Percentiles rank a stretch among this genome's conserved stretches.
These are phyloP conservation scores for Cactoblastis cactorum DNA, from an alignment of 2,888 invertebrate genomes.

Conservation along the genomic window DNA sequence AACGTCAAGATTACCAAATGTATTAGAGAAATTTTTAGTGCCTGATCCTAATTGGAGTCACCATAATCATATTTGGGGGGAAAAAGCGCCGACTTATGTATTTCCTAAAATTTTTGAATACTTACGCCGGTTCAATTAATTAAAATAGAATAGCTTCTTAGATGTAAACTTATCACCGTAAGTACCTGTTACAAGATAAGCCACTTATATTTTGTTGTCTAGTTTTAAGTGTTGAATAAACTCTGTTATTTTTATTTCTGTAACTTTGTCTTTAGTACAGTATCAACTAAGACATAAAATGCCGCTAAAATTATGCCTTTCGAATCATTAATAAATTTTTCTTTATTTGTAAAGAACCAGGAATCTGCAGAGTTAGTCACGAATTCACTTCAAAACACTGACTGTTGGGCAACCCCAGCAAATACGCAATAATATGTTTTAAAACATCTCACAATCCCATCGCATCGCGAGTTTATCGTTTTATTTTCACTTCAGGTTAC, in stretches of 20 bases:
- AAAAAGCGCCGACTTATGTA: conserved; percentile 41
- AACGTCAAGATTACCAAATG: conserved; percentile 74
- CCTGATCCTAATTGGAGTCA: conserved; percentile 72
- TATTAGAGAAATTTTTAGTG: conserved; percentile 79
- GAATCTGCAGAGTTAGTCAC: conserved; percentile 4
- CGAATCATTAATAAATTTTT: background rate
- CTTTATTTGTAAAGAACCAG: background rate
- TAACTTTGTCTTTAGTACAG: too few relatives aligned
- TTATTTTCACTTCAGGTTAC: background rate
- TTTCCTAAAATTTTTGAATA: conserved; percentile 49
- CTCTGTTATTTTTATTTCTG: too few relatives aligned
- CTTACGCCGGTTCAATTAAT: conserved; percentile 34
- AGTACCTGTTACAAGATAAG: background rate
- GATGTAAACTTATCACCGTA: background rate
- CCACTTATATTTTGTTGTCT: too few relatives aligned
- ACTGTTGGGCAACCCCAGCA: background rate
- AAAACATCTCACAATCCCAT: background rate
- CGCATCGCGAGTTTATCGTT: background rate
- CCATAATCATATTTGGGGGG: conserved; percentile 59
- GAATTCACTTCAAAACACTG: background rate
- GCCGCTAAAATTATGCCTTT: background rate
- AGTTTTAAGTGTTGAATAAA: too few relatives aligned
- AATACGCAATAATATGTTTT: conserved; percentile 2
- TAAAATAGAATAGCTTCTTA: background rate
- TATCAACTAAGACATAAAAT: too few relatives aligned